Evolutionary conservation across 2,113 vertebrate species (phyloP).

Genomic region (Nycticryphes semicollaris): DNA sequence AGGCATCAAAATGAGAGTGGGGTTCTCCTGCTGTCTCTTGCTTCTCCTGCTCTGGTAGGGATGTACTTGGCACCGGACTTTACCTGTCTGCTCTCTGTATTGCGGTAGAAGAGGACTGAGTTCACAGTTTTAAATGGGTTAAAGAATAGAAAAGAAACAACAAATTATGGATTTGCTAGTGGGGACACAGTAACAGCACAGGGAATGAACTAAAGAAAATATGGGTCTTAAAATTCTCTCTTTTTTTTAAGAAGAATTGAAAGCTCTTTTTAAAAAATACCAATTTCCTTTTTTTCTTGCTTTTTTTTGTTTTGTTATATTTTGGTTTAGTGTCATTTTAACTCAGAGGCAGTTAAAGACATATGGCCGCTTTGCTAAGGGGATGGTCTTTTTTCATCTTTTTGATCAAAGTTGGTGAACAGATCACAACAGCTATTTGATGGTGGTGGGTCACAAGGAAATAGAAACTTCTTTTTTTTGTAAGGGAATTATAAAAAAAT

Average conservation of each 20-base stretch:
- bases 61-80: not conserved
- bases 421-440: not conserved
- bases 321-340: not conserved
- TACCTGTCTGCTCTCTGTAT: not conserved
- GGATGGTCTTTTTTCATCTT: not conserved
- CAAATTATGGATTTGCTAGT: not conserved
- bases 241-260: not conserved
- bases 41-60: not conserved
- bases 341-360: not conserved
- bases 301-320: not conserved
- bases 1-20: not conserved
- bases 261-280: not conserved
- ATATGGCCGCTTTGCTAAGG: not conserved
- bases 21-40: not conserved
- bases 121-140: not conserved
- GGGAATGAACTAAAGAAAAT: not conserved
- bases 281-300: fast-evolving
- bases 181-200: not conserved
- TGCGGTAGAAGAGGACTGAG: not conserved
- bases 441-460: not conserved
- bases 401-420: not conserved
- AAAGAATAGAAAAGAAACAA: not conserved
- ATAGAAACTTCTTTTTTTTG: not conserved
- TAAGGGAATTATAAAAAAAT: not conserved
- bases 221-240: not conserved